phyloP scores from a whole-genome alignment of 2,888 invertebrate genomes.

The Panorpa germanica region DNA sequence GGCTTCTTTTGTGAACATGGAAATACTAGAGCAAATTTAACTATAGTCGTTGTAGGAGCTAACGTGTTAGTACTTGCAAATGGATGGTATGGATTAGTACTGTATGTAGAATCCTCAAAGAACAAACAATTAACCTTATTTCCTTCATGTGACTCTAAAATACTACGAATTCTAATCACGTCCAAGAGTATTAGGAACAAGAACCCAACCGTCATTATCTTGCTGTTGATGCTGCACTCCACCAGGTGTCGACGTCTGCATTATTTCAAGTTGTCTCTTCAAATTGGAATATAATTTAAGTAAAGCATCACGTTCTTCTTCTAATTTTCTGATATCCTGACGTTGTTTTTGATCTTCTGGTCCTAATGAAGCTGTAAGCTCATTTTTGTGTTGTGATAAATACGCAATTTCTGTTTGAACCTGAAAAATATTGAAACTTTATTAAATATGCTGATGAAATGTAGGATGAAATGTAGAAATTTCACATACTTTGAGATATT shows the following conservation, averaged over 20 bases:
- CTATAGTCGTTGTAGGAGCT: too few relatives aligned
- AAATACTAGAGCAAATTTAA: too few relatives aligned
- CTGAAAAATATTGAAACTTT: slow-evolving; percentile 20
- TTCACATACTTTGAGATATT: slow-evolving; percentile 54
- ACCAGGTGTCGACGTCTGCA: slow-evolving; percentile 1
- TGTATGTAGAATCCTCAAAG: too few relatives aligned
- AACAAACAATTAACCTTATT: too few relatives aligned
- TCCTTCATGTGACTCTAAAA: too few relatives aligned
- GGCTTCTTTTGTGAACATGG: too few relatives aligned
- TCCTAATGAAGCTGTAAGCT: slow-evolving; percentile 35
- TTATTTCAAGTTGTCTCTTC: slow-evolving; percentile 10
- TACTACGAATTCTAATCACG: too few relatives aligned
- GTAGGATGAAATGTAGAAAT: background rate
- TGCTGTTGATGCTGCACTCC: background rate
- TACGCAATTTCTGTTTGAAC: slow-evolving; percentile 70
- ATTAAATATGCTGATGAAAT: slow-evolving; percentile 2
- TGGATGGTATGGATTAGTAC: too few relatives aligned
- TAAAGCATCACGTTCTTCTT: slow-evolving; percentile 16
- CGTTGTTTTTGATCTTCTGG: slow-evolving; percentile 20
- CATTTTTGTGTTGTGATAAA: slow-evolving; percentile 57
- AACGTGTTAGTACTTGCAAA: too few relatives aligned
- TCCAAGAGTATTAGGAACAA: too few relatives aligned
- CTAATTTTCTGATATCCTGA: slow-evolving; percentile 20
- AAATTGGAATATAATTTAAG: slow-evolving; percentile 10
- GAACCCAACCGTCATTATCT: slow-evolving; percentile 9